Evolutionary conservation across 1,140 invertebrate species (phyloP).

Genomic region (Zaprionus vittiger): DNA sequence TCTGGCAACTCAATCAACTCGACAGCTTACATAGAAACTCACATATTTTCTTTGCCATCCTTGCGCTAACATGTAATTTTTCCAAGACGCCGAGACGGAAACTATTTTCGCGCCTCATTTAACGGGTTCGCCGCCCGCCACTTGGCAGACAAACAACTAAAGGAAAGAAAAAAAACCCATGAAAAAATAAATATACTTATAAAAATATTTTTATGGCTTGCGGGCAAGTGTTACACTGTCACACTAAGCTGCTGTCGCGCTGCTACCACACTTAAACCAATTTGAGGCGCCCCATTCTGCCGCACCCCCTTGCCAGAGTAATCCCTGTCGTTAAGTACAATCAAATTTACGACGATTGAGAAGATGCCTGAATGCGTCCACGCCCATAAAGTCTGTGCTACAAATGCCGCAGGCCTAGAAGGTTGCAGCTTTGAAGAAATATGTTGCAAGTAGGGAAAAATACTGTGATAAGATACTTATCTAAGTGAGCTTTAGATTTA

Average conservation of each 20-base stretch:
- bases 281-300: slow-evolving; percentile 47
- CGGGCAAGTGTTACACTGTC: slow-evolving; percentile 52
- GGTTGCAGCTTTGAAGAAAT: slow-evolving; percentile 31
- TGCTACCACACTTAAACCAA: slow-evolving; percentile 67
- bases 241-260: slow-evolving; percentile 36
- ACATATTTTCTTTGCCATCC: slow-evolving; percentile 3
- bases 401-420: slow-evolving; percentile 26
- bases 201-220: slow-evolving; percentile 59
- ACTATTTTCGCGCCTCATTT: slow-evolving; percentile 82
- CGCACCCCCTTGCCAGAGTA: slow-evolving; percentile 11
- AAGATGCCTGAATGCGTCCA: slow-evolving; percentile 57
- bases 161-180: slow-evolving; percentile 38
- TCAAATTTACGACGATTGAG: slow-evolving; percentile 70
- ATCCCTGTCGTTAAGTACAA: slow-evolving; percentile 54
- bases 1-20: slow-evolving; percentile 21
- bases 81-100: slow-evolving; percentile 66
- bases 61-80: slow-evolving; percentile 55
- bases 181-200: slow-evolving; percentile 48
- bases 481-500: not conserved
- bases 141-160: slow-evolving; percentile 28
- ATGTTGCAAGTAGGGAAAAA: not conserved
- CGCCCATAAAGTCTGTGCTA: slow-evolving; percentile 46
- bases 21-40: slow-evolving; percentile 10
- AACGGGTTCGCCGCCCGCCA: slow-evolving; percentile 56
- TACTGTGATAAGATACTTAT: not conserved